Evolutionary conservation across 2,888 invertebrate species (phyloP), one percentile per base, ranked within the genome.

Genomic region (Drosophila mimetica): DNA sequence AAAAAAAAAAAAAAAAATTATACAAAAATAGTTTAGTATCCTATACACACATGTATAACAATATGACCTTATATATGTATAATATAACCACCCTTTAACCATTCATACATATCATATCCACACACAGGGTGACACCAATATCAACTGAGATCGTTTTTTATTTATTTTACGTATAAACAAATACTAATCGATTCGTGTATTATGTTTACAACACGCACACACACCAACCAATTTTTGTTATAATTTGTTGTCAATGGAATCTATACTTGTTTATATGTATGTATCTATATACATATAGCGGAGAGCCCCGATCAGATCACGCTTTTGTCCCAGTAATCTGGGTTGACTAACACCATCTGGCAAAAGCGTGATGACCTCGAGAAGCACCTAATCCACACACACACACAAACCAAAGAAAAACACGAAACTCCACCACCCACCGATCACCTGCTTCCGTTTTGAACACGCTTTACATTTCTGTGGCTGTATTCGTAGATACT

Each of bases 121-220:
- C 46, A 36, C 34, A 69, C 36, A 32, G 61, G 71, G 71, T 53
- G 47, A 47, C 57, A 54, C 67, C 34, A 14, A 42, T 44, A 46
- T 51, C 48, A 63, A 51, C 30, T 51, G 39, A 58, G 34, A 70
- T 67, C 55, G 61, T 73, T 71, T 78, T 63, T 70, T 70, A 69
- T 51, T 67, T 48, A 44, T 51, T 48, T 65, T 47, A 50, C 28
- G 30, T 59, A 73, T 72, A 52, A 75, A 61, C 47, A 78, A 82
- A 89, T 88, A 88, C 88, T 88, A 88, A 88, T 88, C 88, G 88
- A 88, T 88, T 88, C 88, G 84, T 88, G 88, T 89, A 75, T 81
- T 81, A 64, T 74, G 80, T 79, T 80, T 75, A 80, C 78, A 47
- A 64, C 55, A 65, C 54, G 57, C 65, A 64, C 70, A 55, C 58